Base-by-base conservation (phyloP, 1,140 invertebrate genomes). In the Drosophila bocqueti region DNA sequence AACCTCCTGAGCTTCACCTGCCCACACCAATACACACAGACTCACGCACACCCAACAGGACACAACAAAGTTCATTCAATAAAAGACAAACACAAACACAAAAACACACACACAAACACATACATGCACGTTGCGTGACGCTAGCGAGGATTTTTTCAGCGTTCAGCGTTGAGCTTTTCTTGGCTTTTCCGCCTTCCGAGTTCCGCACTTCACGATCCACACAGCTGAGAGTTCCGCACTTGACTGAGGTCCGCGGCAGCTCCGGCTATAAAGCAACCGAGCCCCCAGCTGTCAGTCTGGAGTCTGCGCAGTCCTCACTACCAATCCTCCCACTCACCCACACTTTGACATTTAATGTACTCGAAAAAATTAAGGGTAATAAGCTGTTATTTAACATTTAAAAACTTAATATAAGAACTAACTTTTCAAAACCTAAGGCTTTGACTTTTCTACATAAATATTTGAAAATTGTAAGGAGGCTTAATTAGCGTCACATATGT, bases 191-290 rank as follows among this genome's bases (percentile, higher is more conserved):
- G 38, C 46, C 54, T 42, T 69, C 34, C 68, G 45, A 40, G 34
- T 79, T 85, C 81, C 85, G 84, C 81, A 90, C 85, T 79, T 79
- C 58, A 81, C 79, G 79, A 82, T 50, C 80, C 83, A 82, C 80
- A 91, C 86, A 91, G 87, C 83, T 91, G 86, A 87, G 78, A 86
- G 83, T 80, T 91, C 86, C 80, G 86, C 86, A 91, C 80, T 91
- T 91, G 71, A 91, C 86, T 91, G 77, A 74, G 58, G 38, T 18
- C 65, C 31, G 46, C 43, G 24, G 55, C 55, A 31, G 49, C 46
- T 38, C 45, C 31, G 29, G 54, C 49, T 45, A 55, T 11, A 40
- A 50, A 31, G 40, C 47, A 63, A 73, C 24, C 52, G 50, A 66
- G 55, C 61, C 62, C 18, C 49, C 62, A 69, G 47, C 59, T 49